These are phyloP conservation scores for Papilio aristodemus DNA, from an alignment of 1,140 invertebrate genomes.

Conservation along the genomic window DNA sequence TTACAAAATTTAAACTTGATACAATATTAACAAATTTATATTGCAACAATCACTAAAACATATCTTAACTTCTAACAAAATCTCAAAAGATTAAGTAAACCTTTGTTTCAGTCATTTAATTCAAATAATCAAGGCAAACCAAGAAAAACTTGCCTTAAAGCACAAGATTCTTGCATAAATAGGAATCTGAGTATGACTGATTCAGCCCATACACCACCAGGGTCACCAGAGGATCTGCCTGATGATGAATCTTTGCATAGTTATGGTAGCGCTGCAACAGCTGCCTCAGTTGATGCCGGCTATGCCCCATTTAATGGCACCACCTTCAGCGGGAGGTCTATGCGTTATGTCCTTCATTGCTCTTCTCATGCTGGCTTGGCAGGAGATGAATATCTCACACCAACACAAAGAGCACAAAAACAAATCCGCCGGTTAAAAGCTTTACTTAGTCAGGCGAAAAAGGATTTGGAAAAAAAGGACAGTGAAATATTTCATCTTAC, in stretches of 20 bases:
- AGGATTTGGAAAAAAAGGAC: constrained; percentile 89
- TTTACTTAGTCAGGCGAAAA: constrained; percentile 86
- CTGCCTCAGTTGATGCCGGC: constrained; percentile 88
- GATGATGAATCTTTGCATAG: constrained; percentile 91
- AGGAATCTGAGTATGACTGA: constrained; percentile 70
- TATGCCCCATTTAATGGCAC: constrained; percentile 90
- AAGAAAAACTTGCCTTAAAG: constrained; percentile 66
- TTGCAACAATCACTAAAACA: not conserved
- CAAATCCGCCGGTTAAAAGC: constrained; percentile 88
- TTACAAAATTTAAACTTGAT: not conserved
- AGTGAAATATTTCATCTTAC: constrained; percentile 89
- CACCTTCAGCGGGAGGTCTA: constrained; percentile 85
- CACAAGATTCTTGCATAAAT: constrained; percentile 59
- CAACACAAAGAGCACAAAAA: constrained; percentile 89
- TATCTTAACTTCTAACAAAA: not conserved
- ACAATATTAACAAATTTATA: not conserved
- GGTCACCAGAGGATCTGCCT: constrained; percentile 81
- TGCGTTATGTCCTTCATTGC: constrained; percentile 91
- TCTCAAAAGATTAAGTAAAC: not conserved
- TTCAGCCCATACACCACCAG: constrained; percentile 81
- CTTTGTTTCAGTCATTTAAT: constrained; percentile 73
- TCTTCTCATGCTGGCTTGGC: constrained; percentile 86
- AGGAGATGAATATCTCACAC: constrained; percentile 90
- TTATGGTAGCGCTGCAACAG: constrained; percentile 87
- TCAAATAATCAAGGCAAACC: constrained; percentile 62